Percentiles rank a stretch among this genome's conserved stretches.
Conservation (phyloP, 35 echinoderm and acorn worm species). For the Holothuria glaberrima region DNA sequence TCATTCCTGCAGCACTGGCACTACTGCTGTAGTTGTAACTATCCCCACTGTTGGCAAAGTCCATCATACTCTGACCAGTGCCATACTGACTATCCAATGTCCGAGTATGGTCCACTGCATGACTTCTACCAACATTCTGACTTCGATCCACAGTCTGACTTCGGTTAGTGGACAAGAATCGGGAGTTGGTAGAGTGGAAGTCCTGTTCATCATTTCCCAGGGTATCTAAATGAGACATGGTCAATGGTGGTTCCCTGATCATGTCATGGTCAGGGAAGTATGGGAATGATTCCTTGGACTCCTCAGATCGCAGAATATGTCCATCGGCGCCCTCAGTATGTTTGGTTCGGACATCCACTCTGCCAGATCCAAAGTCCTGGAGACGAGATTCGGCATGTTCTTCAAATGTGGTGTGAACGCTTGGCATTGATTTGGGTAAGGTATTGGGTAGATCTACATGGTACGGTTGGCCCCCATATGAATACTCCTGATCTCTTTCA, state of each 20-base stretch:
- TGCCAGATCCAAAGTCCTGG: constrained; percentile 21
- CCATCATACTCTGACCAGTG: neutral
- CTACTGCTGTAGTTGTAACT: constrained; percentile 13
- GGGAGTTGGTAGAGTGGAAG: too few relatives aligned
- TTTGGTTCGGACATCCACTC: constrained; percentile 31
- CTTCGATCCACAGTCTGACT: too few relatives aligned
- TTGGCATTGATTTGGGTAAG: constrained; percentile 3
- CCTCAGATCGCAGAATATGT: constrained; percentile 18
- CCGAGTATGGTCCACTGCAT: neutral
- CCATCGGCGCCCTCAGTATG: constrained; percentile 30
- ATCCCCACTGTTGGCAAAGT: constrained; percentile 15
- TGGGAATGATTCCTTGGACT: constrained; percentile 44
- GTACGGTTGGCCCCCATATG: neutral
- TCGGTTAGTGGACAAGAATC: too few relatives aligned
- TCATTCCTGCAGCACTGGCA: neutral
- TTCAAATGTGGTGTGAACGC: constrained; percentile 50
- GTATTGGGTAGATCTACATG: constrained; percentile 33
- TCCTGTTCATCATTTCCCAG: neutral
- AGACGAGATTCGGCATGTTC: constrained; percentile 29
- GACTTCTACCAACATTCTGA: too few relatives aligned
- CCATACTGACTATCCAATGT: constrained; percentile 24
- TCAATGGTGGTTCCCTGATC: neutral
- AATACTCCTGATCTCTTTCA: neutral
- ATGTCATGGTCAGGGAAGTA: neutral
- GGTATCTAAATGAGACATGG: constrained; percentile 29